Evolutionary conservation across 2,888 invertebrate genomes (phyloP), one percentile per base, ranked within the genome.

Genomic region (Cephonodes hylas): DNA sequence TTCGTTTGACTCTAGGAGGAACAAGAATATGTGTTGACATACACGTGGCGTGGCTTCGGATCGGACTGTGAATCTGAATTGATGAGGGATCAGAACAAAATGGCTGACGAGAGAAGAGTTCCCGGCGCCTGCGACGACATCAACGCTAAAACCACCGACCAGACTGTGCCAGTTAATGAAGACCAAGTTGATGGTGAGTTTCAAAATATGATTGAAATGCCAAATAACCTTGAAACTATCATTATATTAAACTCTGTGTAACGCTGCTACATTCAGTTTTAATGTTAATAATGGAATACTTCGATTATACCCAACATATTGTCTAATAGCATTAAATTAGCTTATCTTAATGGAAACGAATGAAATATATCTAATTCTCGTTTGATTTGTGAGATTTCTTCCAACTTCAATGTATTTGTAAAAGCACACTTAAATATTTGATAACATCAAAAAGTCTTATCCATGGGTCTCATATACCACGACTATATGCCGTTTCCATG

Each of bases 61-160:
- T 94, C 94, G 31, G 94, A 94, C 75, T 94, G 94, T 57, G 94
- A 94, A 90, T 93, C 88, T 71, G 93, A 84, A 74, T 72, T 82
- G 71, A 79, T 73, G 60, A 75, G 82, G 42, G 76, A 76, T 31
- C 74, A 71, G 58, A 68, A 67, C 73, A 81, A 80, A 23, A 88
- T 88, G 88, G 86, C 81, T 66, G 89, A 88, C 76, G 89, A 89
- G 69, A 67, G 87, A 6, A 76, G 82, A 10, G 91, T 89, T 68
- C 91, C 91, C 60, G 80, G 81, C 68, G 77, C 76, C 5, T 75
- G 79, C 61, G 81, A 76, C 45, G 76, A 74, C 61, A 73, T 77
- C 45, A 69, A 68, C 3, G 68, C 72, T 18, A 71, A 75, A 15
- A 75, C 70, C 65, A 84, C 84, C 8, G 91, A 89, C 77, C 89